Conservation (phyloP, 2,888 invertebrate species). For the Meghimatium bilineatum region DNA sequence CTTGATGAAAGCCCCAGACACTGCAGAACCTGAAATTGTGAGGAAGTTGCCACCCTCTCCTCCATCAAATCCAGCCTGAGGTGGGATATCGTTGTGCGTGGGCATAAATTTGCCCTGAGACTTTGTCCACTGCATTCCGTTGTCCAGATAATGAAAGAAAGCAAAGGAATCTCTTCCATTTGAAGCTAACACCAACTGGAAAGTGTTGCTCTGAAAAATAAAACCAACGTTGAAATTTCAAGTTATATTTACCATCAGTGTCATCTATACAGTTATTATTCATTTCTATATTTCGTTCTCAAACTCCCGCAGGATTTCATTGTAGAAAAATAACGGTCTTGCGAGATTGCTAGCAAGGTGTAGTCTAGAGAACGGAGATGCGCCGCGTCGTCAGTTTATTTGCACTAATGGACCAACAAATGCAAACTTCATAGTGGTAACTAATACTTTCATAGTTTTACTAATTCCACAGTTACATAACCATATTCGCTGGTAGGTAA, state of each 20-base stretch:
- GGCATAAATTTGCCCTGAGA: slow-evolving; percentile 83
- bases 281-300: too few relatives aligned
- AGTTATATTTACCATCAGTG: not conserved
- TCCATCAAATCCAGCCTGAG: slow-evolving; percentile 93
- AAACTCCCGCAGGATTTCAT: too few relatives aligned
- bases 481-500: too few relatives aligned
- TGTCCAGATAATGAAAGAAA: slow-evolving; percentile 90
- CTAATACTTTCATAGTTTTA: too few relatives aligned
- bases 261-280: too few relatives aligned
- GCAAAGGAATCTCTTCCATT: slow-evolving; percentile 89
- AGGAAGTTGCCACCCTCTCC: slow-evolving; percentile 83
- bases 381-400: too few relatives aligned
- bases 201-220: slow-evolving; percentile 85
- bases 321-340: too few relatives aligned
- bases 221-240: not conserved
- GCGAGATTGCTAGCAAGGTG: too few relatives aligned
- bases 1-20: slow-evolving; percentile 83
- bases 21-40: slow-evolving; percentile 90
- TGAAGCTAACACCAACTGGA: slow-evolving; percentile 86
- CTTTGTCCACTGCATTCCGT: slow-evolving; percentile 93
- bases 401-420: too few relatives aligned
- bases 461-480: too few relatives aligned
- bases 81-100: slow-evolving; percentile 91
- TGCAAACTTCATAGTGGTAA: too few relatives aligned
- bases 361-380: too few relatives aligned